Conservation (phyloP, 2,888 invertebrate species). For the Oscheius myriophilus region DNA sequence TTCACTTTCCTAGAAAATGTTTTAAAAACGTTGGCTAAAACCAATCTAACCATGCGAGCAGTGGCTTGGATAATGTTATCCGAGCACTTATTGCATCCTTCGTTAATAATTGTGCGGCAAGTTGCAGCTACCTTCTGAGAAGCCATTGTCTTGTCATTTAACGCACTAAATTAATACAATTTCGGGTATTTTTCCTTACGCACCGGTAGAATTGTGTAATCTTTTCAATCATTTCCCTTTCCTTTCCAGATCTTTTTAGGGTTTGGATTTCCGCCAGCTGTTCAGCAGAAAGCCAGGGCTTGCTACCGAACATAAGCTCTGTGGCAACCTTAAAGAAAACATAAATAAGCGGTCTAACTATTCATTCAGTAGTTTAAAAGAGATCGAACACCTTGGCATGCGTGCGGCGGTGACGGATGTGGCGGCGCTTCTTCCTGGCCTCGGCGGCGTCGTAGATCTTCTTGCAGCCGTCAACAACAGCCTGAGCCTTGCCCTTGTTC, state of each 20-base stretch:
- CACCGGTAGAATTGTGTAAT: not conserved
- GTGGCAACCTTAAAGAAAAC: not conserved
- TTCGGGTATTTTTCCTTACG: not conserved
- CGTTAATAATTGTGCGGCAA: not conserved
- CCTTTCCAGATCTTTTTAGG: not conserved
- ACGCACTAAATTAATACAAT: not conserved
- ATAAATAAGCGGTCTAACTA: not conserved
- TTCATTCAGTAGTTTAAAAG: conserved; percentile 8
- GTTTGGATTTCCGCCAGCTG: not conserved
- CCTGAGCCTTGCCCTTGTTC: conserved; percentile 46
- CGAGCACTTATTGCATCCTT: too few relatives aligned
- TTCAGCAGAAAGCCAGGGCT: not conserved
- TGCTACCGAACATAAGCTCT: conserved; percentile 1
- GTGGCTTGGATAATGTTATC: too few relatives aligned
- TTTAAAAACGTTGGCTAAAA: too few relatives aligned
- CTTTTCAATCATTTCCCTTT: not conserved
- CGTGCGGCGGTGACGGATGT: conserved; percentile 8
- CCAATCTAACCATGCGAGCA: too few relatives aligned
- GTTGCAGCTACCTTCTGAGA: not conserved
- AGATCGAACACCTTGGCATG: conserved; percentile 2
- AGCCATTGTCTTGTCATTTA: not conserved
- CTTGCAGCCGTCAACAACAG: conserved; percentile 40
- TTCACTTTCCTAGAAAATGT: too few relatives aligned
- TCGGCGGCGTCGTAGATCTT: conserved; percentile 32
- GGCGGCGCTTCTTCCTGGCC: conserved; percentile 2